Evolutionary conservation across 1,140 invertebrate species (phyloP).

Genomic region (Pinna nobilis): DNA sequence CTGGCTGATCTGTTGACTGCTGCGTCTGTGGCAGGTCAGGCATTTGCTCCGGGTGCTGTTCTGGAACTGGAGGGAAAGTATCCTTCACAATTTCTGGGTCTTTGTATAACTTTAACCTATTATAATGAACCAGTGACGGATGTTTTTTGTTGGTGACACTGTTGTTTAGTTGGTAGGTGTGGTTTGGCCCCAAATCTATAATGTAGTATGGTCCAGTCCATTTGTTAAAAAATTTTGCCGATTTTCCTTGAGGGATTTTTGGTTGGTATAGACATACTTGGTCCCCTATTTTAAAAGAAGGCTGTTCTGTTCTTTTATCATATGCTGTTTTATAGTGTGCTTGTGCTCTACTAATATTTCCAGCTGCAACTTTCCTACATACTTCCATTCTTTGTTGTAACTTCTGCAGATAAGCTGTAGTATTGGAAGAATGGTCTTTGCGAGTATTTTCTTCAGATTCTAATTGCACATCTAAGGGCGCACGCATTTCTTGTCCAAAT

Average conservation of each 20-base stretch:
- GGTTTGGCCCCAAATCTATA: background rate
- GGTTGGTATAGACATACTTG: background rate
- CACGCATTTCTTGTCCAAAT: slow-evolving; percentile 36
- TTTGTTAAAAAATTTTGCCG: slow-evolving; percentile 10
- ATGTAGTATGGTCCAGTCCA: slow-evolving; percentile 24
- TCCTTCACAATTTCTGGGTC: background rate
- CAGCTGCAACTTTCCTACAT: background rate
- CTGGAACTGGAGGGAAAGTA: background rate
- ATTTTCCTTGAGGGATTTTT: background rate
- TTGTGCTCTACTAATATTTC: background rate
- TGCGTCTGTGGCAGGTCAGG: too few relatives aligned
- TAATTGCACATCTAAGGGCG: slow-evolving; percentile 27
- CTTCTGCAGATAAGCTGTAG: background rate
- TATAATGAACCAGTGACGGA: background rate
- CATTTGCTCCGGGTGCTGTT: too few relatives aligned
- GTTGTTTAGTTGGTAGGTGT: slow-evolving; percentile 3
- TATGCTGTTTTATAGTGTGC: background rate
- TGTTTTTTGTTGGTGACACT: background rate
- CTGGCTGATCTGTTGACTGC: too few relatives aligned
- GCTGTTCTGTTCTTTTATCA: slow-evolving; percentile 12
- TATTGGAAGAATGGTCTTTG: background rate
- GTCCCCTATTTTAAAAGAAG: slow-evolving; percentile 3
- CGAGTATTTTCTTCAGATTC: slow-evolving; percentile 28
- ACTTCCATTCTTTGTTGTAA: background rate
- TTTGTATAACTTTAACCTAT: background rate